Conservation (phyloP, 2,113 vertebrate genomes). For the Reinhardtius hippoglossoides region DNA sequence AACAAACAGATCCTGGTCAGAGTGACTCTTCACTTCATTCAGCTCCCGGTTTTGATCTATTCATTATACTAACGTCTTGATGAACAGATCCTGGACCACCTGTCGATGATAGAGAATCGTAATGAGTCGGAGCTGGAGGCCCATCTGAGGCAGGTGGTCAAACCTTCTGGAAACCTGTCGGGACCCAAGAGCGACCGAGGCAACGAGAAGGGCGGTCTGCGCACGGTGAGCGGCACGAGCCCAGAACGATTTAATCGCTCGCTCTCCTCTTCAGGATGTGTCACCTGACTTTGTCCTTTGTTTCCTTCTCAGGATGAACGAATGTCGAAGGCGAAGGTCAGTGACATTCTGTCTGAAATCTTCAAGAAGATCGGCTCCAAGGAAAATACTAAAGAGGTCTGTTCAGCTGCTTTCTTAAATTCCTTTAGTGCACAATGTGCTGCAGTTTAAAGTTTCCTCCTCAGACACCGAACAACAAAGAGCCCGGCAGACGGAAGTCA, state of each 20-base stretch:
- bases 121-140: constrained; percentile 97
- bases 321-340: constrained; percentile 94
- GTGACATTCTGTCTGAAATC: constrained; percentile 96
- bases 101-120: constrained; percentile 98
- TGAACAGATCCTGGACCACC: constrained; percentile 90
- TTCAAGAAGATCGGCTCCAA: constrained; percentile 99
- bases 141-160: constrained; percentile 91
- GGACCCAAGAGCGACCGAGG: constrained; percentile 90
- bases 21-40: background rate
- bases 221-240: constrained; percentile 81
- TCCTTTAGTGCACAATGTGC: too few relatives aligned
- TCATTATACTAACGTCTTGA: background rate
- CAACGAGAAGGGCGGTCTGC: constrained; percentile 89
- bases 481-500: background rate
- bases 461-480: too few relatives aligned
- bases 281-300: too few relatives aligned
- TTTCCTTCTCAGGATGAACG: constrained; percentile 88
- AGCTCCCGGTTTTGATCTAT: background rate
- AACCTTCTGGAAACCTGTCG: constrained; percentile 88
- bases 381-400: constrained; percentile 97
- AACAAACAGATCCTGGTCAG: background rate
- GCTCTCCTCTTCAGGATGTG: too few relatives aligned
- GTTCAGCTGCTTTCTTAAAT: background rate
- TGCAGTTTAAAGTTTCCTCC: too few relatives aligned
- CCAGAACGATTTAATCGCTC: too few relatives aligned